Evolutionary conservation across 2,797 vertebrate species (phyloP).

Genomic region (Parauchenoglanis punctatus): DNA sequence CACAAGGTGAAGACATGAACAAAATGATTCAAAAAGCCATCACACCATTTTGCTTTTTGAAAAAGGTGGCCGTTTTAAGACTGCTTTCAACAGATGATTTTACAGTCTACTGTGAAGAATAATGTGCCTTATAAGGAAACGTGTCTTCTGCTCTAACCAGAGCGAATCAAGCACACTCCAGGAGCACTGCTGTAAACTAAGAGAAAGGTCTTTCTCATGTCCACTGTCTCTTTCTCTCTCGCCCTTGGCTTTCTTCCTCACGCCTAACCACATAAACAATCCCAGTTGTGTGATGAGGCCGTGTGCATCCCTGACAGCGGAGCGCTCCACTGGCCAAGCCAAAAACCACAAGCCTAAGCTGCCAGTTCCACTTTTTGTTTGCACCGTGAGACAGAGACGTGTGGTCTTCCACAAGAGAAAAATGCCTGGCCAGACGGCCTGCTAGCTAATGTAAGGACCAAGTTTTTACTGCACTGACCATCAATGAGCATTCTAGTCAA

Average conservation of each 20-base stretch:
- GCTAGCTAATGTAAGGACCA: conserved; percentile 36
- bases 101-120: conserved; percentile 62
- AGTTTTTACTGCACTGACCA: conserved; percentile 24
- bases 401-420: conserved; percentile 43
- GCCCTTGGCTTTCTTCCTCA: conserved; percentile 58
- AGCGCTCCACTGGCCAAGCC: conserved; percentile 53
- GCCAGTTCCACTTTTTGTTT: conserved; percentile 74
- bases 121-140: conserved; percentile 71
- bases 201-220: conserved; percentile 58
- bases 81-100: conserved; percentile 66
- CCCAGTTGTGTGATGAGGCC: conserved; percentile 69
- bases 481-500: conserved; percentile 18
- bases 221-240: conserved; percentile 57
- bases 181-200: conserved; percentile 74
- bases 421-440: conserved; percentile 37
- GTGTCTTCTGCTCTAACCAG: conserved; percentile 64
- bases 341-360: conserved; percentile 69
- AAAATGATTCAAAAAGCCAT: conserved; percentile 4
- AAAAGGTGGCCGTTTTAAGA: not conserved
- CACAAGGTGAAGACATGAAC: not conserved
- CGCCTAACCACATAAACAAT: conserved; percentile 68
- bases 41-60: not conserved
- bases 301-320: conserved; percentile 67
- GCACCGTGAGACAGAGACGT: conserved; percentile 67
- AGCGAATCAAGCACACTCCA: conserved; percentile 74